Evolutionary conservation across 2,888 invertebrate species (phyloP), one percentile per base, ranked within the genome.

Genomic region (Chloroclystis v-ata): DNA sequence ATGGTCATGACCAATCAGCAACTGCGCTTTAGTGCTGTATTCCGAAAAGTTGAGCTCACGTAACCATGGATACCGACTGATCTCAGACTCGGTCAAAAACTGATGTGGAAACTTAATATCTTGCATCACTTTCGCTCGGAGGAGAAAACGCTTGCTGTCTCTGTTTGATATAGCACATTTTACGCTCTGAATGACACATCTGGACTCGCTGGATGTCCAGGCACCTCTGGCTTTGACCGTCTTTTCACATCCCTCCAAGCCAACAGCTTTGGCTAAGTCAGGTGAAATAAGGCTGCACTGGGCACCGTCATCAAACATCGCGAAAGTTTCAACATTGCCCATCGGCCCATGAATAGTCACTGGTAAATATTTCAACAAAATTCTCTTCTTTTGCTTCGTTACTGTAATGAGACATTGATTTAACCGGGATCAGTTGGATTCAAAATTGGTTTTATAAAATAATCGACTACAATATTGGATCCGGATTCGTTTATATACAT

Each of bases 331-430:
- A 10, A 42, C 24, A 7, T 28, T 14, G 1, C 42, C 47, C 28
- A 42, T 47, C 20, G 42, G 47, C 28, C 47, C 47, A n/a, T 32
- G 40, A 40, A 55, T 25, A 24, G 42, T 52, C 32, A 55, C n/a
- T 13, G 47, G 40, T 32, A 35, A 9, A 16, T 44, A 13, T 50
- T 47, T 47, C 5, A 47, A 13, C 13, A 47, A 29, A 16, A 39
- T 5, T 42, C 30, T 47, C 16, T 44, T 32, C 13, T 56, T 49
- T 16, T 5, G 5, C 5, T 57, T 42, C 16, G 25, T 9, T 11
- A 8, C 46, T 46, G 29, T 2, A 26, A 26, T 6, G n/a, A n/a
- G n/a, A n/a, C n/a, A n/a, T n/a, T n/a, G n/a, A n/a, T n/a, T n/a
- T n/a, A n/a, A n/a, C n/a, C n/a, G n/a, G n/a, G n/a, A n/a, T n/a